Conservation (phyloP, 2,113 vertebrate species). For the Elanoides forficatus region DNA sequence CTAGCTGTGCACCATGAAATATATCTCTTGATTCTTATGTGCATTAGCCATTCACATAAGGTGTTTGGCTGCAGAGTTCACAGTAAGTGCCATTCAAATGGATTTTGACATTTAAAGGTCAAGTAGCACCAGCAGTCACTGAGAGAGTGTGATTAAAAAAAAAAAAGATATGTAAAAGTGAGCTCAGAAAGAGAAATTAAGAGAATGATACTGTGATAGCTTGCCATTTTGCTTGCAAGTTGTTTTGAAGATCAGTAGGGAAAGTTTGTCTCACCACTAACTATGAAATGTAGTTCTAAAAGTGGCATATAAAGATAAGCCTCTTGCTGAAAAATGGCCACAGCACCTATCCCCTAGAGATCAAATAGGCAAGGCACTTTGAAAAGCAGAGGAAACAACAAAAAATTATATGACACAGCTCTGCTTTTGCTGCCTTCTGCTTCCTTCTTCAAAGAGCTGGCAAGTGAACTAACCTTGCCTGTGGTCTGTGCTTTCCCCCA, state of each 20-base stretch:
- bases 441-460: background rate
- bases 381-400: background rate
- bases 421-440: background rate
- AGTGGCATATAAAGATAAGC: background rate
- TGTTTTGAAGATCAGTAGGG: background rate
- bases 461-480: background rate
- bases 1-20: background rate
- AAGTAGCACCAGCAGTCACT: background rate
- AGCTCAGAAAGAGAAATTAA: background rate
- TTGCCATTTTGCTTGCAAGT: background rate
- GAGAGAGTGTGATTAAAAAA: background rate
- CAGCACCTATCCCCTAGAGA: background rate
- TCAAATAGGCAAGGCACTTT: background rate
- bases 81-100: background rate
- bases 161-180: background rate
- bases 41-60: background rate
- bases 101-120: slow-evolving; percentile 56
- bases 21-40: background rate
- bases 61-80: background rate
- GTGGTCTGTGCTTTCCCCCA: background rate
- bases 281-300: background rate
- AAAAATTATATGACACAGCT: background rate
- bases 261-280: background rate
- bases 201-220: background rate
- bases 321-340: background rate